Percentiles rank a stretch among this genome's conserved stretches.
These are phyloP conservation scores for Carpatolechia fugitivella DNA, from an alignment of 2,888 invertebrate genomes.

Conservation along the genomic window DNA sequence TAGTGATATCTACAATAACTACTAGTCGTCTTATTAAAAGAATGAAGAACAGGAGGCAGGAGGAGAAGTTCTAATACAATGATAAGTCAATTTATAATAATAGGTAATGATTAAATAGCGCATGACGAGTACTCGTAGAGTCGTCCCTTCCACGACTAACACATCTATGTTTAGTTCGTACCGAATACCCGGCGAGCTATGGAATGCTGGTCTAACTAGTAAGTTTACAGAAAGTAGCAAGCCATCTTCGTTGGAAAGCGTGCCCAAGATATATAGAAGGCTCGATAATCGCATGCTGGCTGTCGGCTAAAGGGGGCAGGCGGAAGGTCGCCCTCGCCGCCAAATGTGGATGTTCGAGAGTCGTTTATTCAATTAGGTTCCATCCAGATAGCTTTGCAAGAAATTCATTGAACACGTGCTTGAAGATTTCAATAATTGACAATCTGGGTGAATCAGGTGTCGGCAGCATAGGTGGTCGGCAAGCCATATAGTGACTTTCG, in stretches of 20 bases:
- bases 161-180: slow-evolving; percentile 34
- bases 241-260: slow-evolving; percentile 65
- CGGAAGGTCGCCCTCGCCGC: slow-evolving; percentile 14
- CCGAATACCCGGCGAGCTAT: slow-evolving; percentile 38
- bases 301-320: slow-evolving; percentile 17
- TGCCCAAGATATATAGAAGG: slow-evolving; percentile 32
- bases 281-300: slow-evolving; percentile 15
- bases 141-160: slow-evolving; percentile 14
- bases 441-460: too few relatives aligned
- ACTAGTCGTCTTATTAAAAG: too few relatives aligned
- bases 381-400: neutral
- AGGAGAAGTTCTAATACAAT: too few relatives aligned
- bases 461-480: too few relatives aligned
- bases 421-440: neutral
- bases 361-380: slow-evolving; percentile 9
- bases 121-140: neutral
- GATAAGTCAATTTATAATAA: too few relatives aligned
- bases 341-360: slow-evolving; percentile 16
- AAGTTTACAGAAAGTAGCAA: slow-evolving; percentile 44
- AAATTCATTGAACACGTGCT: slow-evolving; percentile 4
- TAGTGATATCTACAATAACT: too few relatives aligned
- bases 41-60: too few relatives aligned
- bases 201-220: slow-evolving; percentile 53
- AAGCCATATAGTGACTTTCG: too few relatives aligned
- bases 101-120: too few relatives aligned